Percentiles rank a stretch among this genome's conserved stretches.
phyloP scores from a whole-genome alignment of 2,888 invertebrate genomes.

The Pheosia tremula region DNA sequence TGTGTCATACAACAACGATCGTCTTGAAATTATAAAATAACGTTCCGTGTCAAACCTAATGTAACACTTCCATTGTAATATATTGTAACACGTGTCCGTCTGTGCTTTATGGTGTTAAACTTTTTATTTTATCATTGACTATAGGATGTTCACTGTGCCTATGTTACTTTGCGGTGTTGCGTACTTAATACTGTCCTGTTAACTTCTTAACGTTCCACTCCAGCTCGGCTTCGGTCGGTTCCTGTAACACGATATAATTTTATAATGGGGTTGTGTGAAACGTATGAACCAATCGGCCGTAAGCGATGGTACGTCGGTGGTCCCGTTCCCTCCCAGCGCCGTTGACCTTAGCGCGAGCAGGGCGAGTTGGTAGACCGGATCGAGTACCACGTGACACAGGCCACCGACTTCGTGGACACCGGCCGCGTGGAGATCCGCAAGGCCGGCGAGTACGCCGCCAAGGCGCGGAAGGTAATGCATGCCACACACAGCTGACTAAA shows the following conservation, averaged over 20 bases:
- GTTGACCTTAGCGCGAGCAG: constrained; percentile 84
- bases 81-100: constrained; percentile 44
- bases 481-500: constrained; percentile 17
- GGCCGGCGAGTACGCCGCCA: constrained; percentile 93
- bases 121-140: constrained; percentile 37
- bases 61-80: constrained; percentile 48
- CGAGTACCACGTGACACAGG: constrained; percentile 96
- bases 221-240: constrained; percentile 62
- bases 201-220: constrained; percentile 61
- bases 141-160: constrained; percentile 42
- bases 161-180: constrained; percentile 33
- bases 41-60: constrained; percentile 37
- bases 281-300: constrained; percentile 81
- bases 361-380: constrained; percentile 97
- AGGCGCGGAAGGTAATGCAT: constrained; percentile 93
- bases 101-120: constrained; percentile 35
- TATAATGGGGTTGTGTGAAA: constrained; percentile 53
- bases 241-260: constrained; percentile 54
- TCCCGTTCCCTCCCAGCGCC: constrained; percentile 71
- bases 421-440: constrained; percentile 91
- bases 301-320: constrained; percentile 45
- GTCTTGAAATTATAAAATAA: constrained; percentile 34
- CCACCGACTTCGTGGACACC: constrained; percentile 92
- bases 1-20: constrained; percentile 46
- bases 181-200: constrained; percentile 40